Conservation (phyloP, 2,888 invertebrate genomes). For the Brachycybe producta region DNA sequence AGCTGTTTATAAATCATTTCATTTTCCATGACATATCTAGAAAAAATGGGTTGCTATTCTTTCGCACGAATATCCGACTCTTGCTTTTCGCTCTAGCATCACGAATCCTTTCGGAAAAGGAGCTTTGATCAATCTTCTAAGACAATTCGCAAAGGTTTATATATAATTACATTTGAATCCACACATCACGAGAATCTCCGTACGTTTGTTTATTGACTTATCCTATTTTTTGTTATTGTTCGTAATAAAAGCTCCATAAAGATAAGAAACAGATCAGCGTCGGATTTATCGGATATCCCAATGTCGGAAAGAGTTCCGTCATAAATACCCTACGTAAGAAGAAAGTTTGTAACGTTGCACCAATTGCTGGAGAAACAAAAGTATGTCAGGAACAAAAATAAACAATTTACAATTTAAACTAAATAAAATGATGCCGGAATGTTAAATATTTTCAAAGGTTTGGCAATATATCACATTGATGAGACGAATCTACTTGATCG, state of each 20-base stretch:
- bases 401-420: constrained; percentile 1
- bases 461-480: constrained; percentile 99
- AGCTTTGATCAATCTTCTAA: constrained; percentile 82
- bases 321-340: constrained; percentile 91
- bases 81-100: constrained; percentile 97
- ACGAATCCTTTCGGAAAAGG: constrained; percentile 98
- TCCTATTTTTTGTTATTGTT: neutral
- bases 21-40: no score
- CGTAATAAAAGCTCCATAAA: constrained; percentile 52
- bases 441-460: constrained; percentile 42
- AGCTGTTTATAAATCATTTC: no score
- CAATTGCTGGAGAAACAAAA: constrained; percentile 76
- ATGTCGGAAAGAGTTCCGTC: constrained; percentile 95
- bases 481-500: constrained; percentile 90
- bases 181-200: no score
- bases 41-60: constrained; percentile 93
- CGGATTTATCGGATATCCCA: constrained; percentile 97
- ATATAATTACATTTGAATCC: neutral
- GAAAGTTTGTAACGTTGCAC: constrained; percentile 96
- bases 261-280: constrained; percentile 98
- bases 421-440: constrained; percentile 2
- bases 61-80: constrained; percentile 88
- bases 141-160: constrained; percentile 73
- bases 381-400: constrained; percentile 25
- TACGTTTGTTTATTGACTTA: neutral